Percentiles rank a stretch among this genome's conserved stretches.
Evolutionary conservation across 1,140 invertebrate species (phyloP).

Genomic region (Nixonia krombeini): DNA sequence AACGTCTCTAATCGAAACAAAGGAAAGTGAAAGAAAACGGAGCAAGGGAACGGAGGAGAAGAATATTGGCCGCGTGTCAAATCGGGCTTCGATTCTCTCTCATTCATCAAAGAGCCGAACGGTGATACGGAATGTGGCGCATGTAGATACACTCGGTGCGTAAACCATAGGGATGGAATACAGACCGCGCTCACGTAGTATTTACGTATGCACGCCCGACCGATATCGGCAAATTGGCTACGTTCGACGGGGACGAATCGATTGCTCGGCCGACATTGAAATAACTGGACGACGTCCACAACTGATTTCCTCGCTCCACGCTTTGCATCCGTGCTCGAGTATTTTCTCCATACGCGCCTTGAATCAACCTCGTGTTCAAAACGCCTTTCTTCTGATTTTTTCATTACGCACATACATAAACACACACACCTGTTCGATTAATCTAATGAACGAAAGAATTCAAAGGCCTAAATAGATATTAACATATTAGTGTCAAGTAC

Average conservation of each 20-base stretch:
- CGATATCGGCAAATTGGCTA: slow-evolving; percentile 59
- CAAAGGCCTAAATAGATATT: no score
- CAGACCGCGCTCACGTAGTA: slow-evolving; percentile 38
- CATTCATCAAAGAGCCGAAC: slow-evolving; percentile 55
- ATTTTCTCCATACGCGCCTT: no score
- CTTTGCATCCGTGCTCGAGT: slow-evolving; percentile 25
- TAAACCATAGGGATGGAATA: slow-evolving; percentile 26
- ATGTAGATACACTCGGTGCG: slow-evolving; percentile 31
- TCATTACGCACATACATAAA: no score
- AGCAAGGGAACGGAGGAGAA: slow-evolving; percentile 19
- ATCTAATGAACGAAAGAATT: no score
- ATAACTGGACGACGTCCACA: slow-evolving; percentile 62
- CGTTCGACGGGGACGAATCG: slow-evolving; percentile 63
- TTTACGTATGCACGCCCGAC: slow-evolving; percentile 47
- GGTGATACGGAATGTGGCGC: slow-evolving; percentile 34
- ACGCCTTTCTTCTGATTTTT: no score
- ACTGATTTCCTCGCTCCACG: slow-evolving; percentile 55
- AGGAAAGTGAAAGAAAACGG: slow-evolving; percentile 20
- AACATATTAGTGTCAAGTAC: no score
- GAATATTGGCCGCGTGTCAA: slow-evolving; percentile 38
- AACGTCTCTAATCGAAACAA: slow-evolving; percentile 43
- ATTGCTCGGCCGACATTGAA: slow-evolving; percentile 53
- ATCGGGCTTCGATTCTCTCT: slow-evolving; percentile 42
- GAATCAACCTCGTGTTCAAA: no score
- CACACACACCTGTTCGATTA: no score